Evolutionary conservation across 1,140 invertebrate species (phyloP).

Genomic region (Lerema accius): DNA sequence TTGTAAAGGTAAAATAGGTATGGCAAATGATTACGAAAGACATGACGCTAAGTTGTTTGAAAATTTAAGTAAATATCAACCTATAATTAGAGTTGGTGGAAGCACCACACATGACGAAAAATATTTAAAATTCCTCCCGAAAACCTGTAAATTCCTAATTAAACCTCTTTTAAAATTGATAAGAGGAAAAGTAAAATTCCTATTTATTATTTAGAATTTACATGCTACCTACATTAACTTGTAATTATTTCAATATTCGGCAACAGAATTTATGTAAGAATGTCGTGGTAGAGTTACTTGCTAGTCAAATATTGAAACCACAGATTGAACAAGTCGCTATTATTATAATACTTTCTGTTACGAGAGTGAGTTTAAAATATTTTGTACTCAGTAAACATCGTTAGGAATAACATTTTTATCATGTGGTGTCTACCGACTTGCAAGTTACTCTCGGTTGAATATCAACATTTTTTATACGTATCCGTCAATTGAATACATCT

Average conservation of each 20-base stretch:
- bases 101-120: constrained; percentile 8
- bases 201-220: constrained; percentile 12
- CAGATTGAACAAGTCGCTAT: background rate
- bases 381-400: too few species aligned
- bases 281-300: constrained; percentile 10
- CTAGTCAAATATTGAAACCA: constrained; percentile 2
- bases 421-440: background rate
- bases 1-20: too few species aligned
- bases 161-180: constrained; percentile 8
- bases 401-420: too few species aligned
- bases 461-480: constrained; percentile 4
- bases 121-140: background rate
- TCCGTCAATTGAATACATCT: constrained; percentile 1
- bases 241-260: constrained; percentile 6
- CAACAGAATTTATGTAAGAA: constrained; percentile 33
- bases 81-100: background rate
- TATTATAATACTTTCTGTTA: too few species aligned
- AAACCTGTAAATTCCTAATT: background rate
- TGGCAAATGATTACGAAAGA: too few species aligned
- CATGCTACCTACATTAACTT: constrained; percentile 1
- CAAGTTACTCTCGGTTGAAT: constrained; percentile 4
- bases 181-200: constrained; percentile 10
- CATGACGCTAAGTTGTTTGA: too few species aligned
- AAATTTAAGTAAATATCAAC: constrained; percentile 1
- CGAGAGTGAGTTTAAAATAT: too few species aligned